Evolutionary conservation across 2,113 vertebrate genomes (phyloP).

Genomic region (Nannobrachium achirus): DNA sequence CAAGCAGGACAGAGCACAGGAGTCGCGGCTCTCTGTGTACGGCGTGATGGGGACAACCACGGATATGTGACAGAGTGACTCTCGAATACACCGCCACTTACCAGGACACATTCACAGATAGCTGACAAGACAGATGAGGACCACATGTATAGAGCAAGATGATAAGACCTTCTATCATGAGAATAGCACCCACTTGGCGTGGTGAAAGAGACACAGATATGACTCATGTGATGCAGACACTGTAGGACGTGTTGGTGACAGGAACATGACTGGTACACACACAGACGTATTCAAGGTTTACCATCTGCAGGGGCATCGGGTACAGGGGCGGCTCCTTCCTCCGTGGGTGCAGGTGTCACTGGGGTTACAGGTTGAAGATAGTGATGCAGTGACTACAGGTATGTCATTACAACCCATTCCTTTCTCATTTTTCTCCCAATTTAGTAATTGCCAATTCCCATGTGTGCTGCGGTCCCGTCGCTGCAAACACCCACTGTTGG

Average conservation of each 20-base stretch:
- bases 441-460: no score
- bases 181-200: neutral
- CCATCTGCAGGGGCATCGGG: constrained; percentile 19
- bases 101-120: neutral
- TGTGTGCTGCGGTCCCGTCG: no score
- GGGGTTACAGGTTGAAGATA: constrained; percentile 38
- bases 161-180: neutral
- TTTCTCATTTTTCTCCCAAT: no score
- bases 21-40: no score
- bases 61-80: neutral
- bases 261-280: neutral
- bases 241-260: neutral
- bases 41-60: neutral
- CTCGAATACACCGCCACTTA: neutral
- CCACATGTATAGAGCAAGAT: neutral
- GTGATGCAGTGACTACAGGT: constrained; percentile 7
- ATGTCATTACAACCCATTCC: neutral
- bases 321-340: constrained; percentile 15
- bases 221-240: neutral
- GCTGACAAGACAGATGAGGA: neutral
- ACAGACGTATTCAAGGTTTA: constrained; percentile 29
- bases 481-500: no score
- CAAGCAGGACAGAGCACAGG: constrained; percentile 18
- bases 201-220: neutral
- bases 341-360: constrained; percentile 20